Evolutionary conservation across 2,797 vertebrate species (phyloP), one percentile per base, ranked within the genome.

Genomic region (Ctenochaetus hawaiiensis): DNA sequence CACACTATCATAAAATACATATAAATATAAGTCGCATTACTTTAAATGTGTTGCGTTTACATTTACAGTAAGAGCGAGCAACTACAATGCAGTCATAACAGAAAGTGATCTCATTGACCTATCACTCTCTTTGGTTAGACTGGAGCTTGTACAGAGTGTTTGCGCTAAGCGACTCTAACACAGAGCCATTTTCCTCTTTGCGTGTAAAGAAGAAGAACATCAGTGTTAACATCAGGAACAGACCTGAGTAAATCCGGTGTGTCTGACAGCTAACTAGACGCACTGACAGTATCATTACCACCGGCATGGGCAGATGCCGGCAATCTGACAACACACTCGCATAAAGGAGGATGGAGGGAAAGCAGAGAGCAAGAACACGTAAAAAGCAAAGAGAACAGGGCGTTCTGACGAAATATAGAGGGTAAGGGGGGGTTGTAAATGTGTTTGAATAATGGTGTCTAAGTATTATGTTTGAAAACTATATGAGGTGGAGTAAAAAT

Each of bases 211-310:
- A 85, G 84, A 84, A 77, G 78, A 90, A 91, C 86, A 87, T 91
- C 87, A 84, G 89, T 93, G 93, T 93, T 92, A 94, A 94, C 93
- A 92, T 90, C 89, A 89, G 85, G 82, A 91, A 89, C 75, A 90
- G 89, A 90, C 84, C 78, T 66, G 82, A 79, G 90, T 69, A 88
- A 89, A 93, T 92, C 91, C 82, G 80, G 84, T 66, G 86, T 67
- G 83, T 78, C 82, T 92, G 93, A 95, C 92, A 93, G 91, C 87
- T 83, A 90, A 93, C 89, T 85, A 93, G 92, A 89, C 79, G 64
- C 74, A 81, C 89, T 93, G 92, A 94, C 92, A 91, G 90, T 86
- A 93, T 94, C 93, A 94, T 95, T 95, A 94, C 90, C 89, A 83
- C 73, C 80, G 67, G 86, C 85, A 80, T 49, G 77, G 87, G 86